phyloP scores from a whole-genome alignment of 1,140 invertebrate genomes.

The Scaptomyza hsui region DNA sequence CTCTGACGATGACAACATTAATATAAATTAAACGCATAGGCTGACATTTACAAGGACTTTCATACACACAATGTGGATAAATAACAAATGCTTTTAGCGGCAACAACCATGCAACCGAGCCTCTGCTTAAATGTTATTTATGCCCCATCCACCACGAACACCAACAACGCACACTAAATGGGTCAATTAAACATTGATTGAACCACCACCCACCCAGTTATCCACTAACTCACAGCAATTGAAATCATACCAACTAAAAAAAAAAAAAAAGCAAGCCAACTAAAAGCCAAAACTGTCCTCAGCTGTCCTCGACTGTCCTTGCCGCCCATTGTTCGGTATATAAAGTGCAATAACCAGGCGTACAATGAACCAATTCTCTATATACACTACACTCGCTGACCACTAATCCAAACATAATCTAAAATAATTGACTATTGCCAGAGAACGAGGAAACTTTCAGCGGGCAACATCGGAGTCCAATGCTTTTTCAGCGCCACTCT shows the following conservation, averaged over 20 bases:
- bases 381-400: slow-evolving; percentile 40
- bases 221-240: slow-evolving; percentile 23
- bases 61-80: slow-evolving; percentile 13
- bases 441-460: slow-evolving; percentile 32
- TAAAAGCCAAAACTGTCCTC: slow-evolving; percentile 32
- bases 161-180: slow-evolving; percentile 43
- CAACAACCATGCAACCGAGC: slow-evolving; percentile 14
- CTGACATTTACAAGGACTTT: slow-evolving; percentile 44
- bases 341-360: slow-evolving; percentile 73
- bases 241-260: slow-evolving; percentile 27
- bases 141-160: slow-evolving; percentile 45
- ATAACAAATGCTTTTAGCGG: slow-evolving; percentile 66
- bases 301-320: slow-evolving; percentile 3
- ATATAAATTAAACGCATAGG: slow-evolving; percentile 75
- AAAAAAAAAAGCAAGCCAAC: slow-evolving; percentile 31
- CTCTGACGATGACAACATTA: slow-evolving; percentile 59
- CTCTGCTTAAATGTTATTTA: slow-evolving; percentile 74
- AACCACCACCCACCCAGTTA: slow-evolving; percentile 12
- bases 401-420: slow-evolving; percentile 82
- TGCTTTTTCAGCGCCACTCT: slow-evolving; percentile 38
- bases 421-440: slow-evolving; percentile 79
- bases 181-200: slow-evolving; percentile 81
- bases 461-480: background rate
- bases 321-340: slow-evolving; percentile 21
- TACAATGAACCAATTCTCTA: slow-evolving; percentile 47